Conservation (phyloP, 2,797 vertebrate genomes). For the Botia kubotai region DNA sequence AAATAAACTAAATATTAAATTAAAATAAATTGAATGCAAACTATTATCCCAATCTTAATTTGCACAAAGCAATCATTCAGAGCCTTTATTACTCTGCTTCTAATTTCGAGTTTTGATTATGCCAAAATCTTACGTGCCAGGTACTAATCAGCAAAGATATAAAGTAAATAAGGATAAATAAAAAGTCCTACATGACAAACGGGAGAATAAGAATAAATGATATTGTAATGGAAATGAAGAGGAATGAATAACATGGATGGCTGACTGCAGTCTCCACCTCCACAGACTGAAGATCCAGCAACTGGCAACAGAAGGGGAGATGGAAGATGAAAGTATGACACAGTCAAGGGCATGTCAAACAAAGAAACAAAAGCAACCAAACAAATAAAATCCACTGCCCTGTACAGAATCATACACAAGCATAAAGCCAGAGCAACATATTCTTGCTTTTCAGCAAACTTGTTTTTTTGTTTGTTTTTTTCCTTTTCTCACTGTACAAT, state of each 20-base stretch:
- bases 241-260: conserved; percentile 49
- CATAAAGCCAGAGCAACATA: background rate
- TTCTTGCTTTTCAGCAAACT: conserved; percentile 29
- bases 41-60: conserved; percentile 50
- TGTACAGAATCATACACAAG: conserved; percentile 12
- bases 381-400: conserved; percentile 12
- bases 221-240: conserved; percentile 54
- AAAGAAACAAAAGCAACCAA: background rate
- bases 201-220: conserved; percentile 23
- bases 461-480: background rate
- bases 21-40: conserved; percentile 46
- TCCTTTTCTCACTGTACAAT: conserved; percentile 4
- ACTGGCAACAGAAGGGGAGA: background rate
- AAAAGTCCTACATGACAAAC: conserved; percentile 22
- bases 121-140: conserved; percentile 29
- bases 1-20: conserved; percentile 57
- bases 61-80: conserved; percentile 52
- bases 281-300: conserved; percentile 4
- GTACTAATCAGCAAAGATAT: conserved; percentile 33
- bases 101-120: conserved; percentile 45
- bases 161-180: conserved; percentile 33
- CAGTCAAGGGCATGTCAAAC: conserved; percentile 35
- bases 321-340: background rate
- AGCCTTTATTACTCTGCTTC: conserved; percentile 46
- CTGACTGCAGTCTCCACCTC: conserved; percentile 20